Conservation (phyloP, 2,888 invertebrate species). For the Thyatira batis region DNA sequence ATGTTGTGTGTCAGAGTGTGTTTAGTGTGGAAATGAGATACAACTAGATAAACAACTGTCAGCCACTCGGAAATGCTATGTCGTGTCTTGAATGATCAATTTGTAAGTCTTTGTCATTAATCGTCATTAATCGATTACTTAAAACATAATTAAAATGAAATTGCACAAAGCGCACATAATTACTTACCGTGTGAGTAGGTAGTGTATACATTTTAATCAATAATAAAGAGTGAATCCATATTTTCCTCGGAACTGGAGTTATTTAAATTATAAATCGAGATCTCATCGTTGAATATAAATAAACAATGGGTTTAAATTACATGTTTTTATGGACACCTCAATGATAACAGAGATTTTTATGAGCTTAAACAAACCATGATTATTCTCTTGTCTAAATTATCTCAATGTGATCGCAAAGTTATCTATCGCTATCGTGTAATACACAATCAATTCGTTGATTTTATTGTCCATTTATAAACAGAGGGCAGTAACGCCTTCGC, state of each 20-base stretch:
- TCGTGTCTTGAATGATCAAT: background rate
- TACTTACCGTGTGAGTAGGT: too few species aligned
- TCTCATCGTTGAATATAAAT: background rate
- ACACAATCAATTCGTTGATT: conserved; percentile 55
- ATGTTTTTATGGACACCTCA: background rate
- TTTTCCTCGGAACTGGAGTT: too few species aligned
- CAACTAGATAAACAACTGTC: background rate
- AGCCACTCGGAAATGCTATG: background rate
- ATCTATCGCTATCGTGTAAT: conserved; percentile 35
- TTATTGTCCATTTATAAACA: conserved; percentile 54
- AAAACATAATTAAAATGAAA: background rate
- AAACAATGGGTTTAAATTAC: background rate
- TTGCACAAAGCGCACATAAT: too few species aligned
- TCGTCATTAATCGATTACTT: conserved; percentile 3
- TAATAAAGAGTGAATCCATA: too few species aligned
- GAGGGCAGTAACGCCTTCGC: conserved; percentile 37
- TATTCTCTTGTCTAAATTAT: conserved; percentile 49
- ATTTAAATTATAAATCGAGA: background rate
- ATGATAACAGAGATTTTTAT: background rate
- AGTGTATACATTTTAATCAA: too few species aligned
- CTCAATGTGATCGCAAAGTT: conserved; percentile 34
- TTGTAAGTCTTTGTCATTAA: background rate
- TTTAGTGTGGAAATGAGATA: background rate
- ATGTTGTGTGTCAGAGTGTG: background rate
- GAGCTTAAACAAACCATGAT: conserved; percentile 26